Evolutionary conservation across 2,113 vertebrate species (phyloP).

Genomic region (Gasterosteus aculeatus): DNA sequence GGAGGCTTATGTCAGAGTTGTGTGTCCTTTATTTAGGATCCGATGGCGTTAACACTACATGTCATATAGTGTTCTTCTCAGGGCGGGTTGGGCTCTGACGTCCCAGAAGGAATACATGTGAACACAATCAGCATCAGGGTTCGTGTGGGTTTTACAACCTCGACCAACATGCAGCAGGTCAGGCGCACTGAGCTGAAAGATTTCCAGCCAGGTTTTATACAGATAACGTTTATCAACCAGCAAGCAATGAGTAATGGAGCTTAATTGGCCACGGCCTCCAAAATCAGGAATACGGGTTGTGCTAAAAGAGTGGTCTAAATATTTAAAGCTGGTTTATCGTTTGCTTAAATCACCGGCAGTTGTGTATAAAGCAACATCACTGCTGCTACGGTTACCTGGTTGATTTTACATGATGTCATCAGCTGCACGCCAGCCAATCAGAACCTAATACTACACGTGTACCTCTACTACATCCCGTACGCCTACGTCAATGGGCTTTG

Average conservation of each 20-base stretch:
- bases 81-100: background rate
- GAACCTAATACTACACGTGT: background rate
- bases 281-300: background rate
- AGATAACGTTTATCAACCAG: background rate
- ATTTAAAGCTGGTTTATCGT: background rate
- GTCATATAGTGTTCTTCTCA: constrained; percentile 1
- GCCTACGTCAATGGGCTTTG: constrained; percentile 6
- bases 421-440: background rate
- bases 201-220: background rate
- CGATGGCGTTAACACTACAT: background rate
- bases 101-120: background rate
- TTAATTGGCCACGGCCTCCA: background rate
- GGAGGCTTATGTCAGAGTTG: constrained; percentile 7
- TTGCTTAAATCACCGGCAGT: background rate
- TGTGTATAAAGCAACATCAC: background rate
- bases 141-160: background rate
- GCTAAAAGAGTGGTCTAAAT: background rate
- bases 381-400: background rate
- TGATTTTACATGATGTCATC: background rate
- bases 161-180: background rate
- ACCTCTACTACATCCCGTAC: background rate
- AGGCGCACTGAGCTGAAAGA: background rate
- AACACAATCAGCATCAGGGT: background rate
- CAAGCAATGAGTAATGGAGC: background rate
- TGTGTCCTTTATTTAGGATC: background rate